phyloP scores from a whole-genome alignment of 2,888 invertebrate species.

The Pristionchus maxplancki region DNA sequence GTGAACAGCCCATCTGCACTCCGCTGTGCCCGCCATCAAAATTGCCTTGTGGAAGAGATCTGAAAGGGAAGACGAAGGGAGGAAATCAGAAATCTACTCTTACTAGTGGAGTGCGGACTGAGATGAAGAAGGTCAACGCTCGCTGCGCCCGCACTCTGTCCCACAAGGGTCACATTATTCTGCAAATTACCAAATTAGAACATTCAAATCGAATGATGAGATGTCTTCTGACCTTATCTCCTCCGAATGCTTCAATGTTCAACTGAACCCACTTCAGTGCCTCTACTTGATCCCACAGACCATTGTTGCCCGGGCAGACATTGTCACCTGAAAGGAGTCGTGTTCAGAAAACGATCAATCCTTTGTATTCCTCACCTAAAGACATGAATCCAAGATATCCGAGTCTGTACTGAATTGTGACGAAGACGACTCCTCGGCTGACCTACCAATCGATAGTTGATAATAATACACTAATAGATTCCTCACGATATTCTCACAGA shows the following conservation, averaged over 20 bases:
- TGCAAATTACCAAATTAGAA: background rate
- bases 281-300: slow-evolving; percentile 63
- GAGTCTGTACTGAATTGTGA: background rate
- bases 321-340: slow-evolving; percentile 48
- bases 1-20: slow-evolving; percentile 43
- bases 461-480: background rate
- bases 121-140: slow-evolving; percentile 61
- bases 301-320: slow-evolving; percentile 62
- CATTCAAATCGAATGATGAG: background rate
- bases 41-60: slow-evolving; percentile 65
- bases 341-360: background rate
- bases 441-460: slow-evolving; percentile 35
- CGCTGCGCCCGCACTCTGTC: slow-evolving; percentile 63
- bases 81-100: background rate
- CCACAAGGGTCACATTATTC: slow-evolving; percentile 62
- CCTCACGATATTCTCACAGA: slow-evolving; percentile 39
- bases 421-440: slow-evolving; percentile 16
- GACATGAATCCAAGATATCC: slow-evolving; percentile 65
- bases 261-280: slow-evolving; percentile 61
- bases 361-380: slow-evolving; percentile 54
- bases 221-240: background rate
- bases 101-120: slow-evolving; percentile 61
- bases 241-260: slow-evolving; percentile 47
- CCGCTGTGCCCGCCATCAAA: slow-evolving; percentile 62
- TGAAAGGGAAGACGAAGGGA: slow-evolving; percentile 48